These are phyloP conservation scores for Ctenopoma kingsleyae DNA, from an alignment of 2,797 vertebrate genomes.

Conservation along the genomic window DNA sequence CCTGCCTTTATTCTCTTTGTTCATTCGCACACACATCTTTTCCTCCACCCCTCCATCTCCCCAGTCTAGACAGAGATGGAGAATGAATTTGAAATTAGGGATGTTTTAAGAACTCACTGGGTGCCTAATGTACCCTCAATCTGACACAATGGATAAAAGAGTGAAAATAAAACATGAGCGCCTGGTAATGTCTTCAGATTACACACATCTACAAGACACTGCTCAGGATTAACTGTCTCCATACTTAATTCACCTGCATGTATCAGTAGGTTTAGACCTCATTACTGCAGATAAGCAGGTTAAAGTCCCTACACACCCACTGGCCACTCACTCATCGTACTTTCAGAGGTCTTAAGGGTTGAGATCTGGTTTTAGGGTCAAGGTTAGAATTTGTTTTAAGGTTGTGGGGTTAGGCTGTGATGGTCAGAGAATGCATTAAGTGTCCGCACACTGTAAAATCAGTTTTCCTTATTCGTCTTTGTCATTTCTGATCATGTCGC, in stretches of 20 bases:
- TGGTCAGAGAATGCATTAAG: no score
- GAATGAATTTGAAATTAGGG: not conserved
- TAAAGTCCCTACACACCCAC: not conserved
- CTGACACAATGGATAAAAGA: not conserved
- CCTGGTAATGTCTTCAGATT: not conserved
- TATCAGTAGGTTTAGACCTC: not conserved
- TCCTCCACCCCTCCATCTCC: conserved; percentile 7
- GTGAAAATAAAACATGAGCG: not conserved
- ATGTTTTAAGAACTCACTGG: not conserved
- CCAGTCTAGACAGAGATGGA: conserved; percentile 22
- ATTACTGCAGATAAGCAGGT: conserved; percentile 7
- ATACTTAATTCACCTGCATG: not conserved
- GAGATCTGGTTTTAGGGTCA: not conserved
- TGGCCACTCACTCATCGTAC: not conserved
- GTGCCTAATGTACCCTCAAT: not conserved
- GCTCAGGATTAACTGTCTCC: not conserved
- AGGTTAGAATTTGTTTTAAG: not conserved
- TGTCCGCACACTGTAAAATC: not conserved
- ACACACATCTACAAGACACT: not conserved
- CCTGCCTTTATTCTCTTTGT: conserved; percentile 4
- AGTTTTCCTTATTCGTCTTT: conserved; percentile 12
- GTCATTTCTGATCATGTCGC: conserved; percentile 26
- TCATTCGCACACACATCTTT: conserved; percentile 25
- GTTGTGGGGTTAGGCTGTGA: no score
- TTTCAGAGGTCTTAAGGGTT: no score